Evolutionary conservation across 1,140 invertebrate genomes (phyloP), one percentile per base, ranked within the genome.

Genomic region (Drosophila melanica): DNA sequence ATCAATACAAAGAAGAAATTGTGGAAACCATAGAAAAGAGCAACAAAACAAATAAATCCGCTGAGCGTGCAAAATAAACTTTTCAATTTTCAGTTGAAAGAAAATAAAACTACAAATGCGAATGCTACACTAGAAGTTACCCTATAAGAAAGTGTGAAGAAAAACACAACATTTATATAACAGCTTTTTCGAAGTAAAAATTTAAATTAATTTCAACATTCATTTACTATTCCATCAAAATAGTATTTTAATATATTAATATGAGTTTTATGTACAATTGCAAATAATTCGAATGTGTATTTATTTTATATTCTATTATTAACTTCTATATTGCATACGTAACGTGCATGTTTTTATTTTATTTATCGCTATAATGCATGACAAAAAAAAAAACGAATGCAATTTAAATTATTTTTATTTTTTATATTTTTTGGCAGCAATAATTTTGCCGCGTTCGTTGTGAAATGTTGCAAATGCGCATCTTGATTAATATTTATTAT

Each of bases 51-150:
- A 3, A n/a, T 20, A 58, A 33, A 11, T 3, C 7, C 14, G 2
- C 3, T 12, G 7, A 41, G 27, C 42, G 4, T 42, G 27, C 35
- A n/a, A 51, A 64, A 65, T 42, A 71, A 57, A 39, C 33, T 27
- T 57, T 71, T 55, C 42, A 64, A 64, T 70, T 55, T 55, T 20
- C n/a, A 2, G 10, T 37, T 54, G 23, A 41, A 44, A 50, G 6
- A 11, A 59, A 59, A 50, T 41, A 35, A n/a, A n/a, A 30, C 8
- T 1, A 41, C n/a, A 14, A 41, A 7, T 41, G 42, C 16, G 16
- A 16, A 11, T 45, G 42, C 16, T 18, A 8, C 9, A 11, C 42
- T 5, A 14, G 10, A 3, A 53, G 33, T 37, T 53, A 37, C 50
- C 9, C 47, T 50, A n/a, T 30, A 50, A 16, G 27, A 27, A 27